A percentile compares a stretch with the other conserved stretches of the same genome.
Evolutionary conservation across 2,888 invertebrate species (phyloP).

Genomic region (Fragum fragum): DNA sequence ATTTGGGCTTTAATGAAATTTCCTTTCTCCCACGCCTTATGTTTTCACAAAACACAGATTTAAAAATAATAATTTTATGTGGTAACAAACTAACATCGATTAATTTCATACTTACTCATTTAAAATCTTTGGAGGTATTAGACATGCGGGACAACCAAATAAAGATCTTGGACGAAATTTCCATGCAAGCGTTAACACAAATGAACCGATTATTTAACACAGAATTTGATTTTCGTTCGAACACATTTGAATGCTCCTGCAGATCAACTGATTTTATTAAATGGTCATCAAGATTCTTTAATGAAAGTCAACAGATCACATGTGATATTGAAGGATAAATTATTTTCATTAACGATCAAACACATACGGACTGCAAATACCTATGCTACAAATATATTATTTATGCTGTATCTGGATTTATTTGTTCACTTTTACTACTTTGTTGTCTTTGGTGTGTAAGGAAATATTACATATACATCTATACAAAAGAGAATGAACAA

Average conservation of each 20-base stretch:
- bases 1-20: neutral
- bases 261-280: neutral
- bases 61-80: neutral
- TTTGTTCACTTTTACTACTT: neutral
- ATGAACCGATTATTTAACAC: neutral
- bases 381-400: neutral
- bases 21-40: neutral
- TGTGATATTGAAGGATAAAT: neutral
- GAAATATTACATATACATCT: neutral
- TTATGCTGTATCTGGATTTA: neutral
- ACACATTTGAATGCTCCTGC: conserved; percentile 7
- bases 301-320: neutral
- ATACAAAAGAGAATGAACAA: neutral
- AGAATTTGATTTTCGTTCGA: neutral
- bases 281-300: neutral
- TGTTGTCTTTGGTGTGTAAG: neutral
- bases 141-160: neutral
- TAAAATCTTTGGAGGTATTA: neutral
- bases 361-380: neutral
- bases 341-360: neutral
- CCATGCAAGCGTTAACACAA: neutral
- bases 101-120: neutral
- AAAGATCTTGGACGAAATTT: neutral
- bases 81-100: neutral
- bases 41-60: neutral